Conservation (phyloP, 2,113 vertebrate species). For the Lutjanus erythropterus region DNA sequence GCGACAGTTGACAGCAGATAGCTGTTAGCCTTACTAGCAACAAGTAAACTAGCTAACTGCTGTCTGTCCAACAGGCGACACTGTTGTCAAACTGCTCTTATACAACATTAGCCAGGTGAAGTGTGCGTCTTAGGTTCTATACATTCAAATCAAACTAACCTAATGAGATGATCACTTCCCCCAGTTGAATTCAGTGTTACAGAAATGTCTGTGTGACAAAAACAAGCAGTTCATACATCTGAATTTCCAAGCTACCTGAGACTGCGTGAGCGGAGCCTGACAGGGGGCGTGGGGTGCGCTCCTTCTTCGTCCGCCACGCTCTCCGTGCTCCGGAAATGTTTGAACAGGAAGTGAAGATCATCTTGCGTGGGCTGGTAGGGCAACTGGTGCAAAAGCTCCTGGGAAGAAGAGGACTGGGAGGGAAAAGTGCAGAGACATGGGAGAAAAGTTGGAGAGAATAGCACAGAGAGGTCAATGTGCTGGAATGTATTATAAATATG, state of each 20-base stretch:
- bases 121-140: background rate
- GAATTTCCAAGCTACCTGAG: conserved; percentile 86
- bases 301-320: conserved; percentile 90
- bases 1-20: too few relatives aligned
- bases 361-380: conserved; percentile 95
- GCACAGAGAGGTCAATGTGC: background rate
- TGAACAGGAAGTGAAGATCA: conserved; percentile 95
- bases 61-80: too few relatives aligned
- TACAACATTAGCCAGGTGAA: background rate
- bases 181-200: background rate
- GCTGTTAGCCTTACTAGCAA: too few relatives aligned
- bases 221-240: background rate
- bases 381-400: conserved; percentile 95
- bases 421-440: background rate
- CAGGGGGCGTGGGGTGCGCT: conserved; percentile 79
- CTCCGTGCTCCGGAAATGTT: conserved; percentile 95
- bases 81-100: too few relatives aligned
- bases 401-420: conserved; percentile 92
- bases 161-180: background rate
- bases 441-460: background rate
- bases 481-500: background rate
- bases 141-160: conserved; percentile 7
- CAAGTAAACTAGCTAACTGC: too few relatives aligned
- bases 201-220: conserved; percentile 7
- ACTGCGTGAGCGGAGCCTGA: conserved; percentile 92